These are phyloP conservation scores for Bombyx huttoni DNA, from an alignment of 2,888 invertebrate genomes.

Conservation along the genomic window DNA sequence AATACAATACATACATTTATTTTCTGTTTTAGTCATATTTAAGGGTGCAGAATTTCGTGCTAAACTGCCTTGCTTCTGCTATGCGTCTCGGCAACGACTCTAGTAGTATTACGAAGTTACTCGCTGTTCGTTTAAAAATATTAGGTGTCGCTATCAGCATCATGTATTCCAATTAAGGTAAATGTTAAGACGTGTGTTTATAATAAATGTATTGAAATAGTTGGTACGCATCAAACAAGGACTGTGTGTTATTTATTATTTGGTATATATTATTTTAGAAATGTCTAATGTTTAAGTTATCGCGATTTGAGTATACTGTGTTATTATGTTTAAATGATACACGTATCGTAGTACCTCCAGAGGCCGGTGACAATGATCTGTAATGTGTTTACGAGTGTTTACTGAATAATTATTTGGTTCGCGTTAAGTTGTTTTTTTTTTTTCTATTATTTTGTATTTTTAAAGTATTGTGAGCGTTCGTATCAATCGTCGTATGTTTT, in stretches of 20 bases:
- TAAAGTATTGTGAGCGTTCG: conserved; percentile 23
- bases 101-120: conserved; percentile 38
- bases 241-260: conserved; percentile 68
- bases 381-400: conserved; percentile 32
- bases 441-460: conserved; percentile 9
- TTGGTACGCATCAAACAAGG: conserved; percentile 60
- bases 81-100: conserved; percentile 57
- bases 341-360: conserved; percentile 32
- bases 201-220: conserved; percentile 50
- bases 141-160: conserved; percentile 53
- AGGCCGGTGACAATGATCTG: conserved; percentile 47
- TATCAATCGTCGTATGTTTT: conserved; percentile 32
- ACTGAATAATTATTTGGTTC: conserved; percentile 40
- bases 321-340: conserved; percentile 33
- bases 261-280: conserved; percentile 30
- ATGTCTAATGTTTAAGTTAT: conserved; percentile 58
- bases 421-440: conserved; percentile 2
- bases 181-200: conserved; percentile 54
- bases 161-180: conserved; percentile 66
- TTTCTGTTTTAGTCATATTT: conserved; percentile 52
- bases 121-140: conserved; percentile 39
- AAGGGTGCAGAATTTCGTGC: conserved; percentile 67
- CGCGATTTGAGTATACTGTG: conserved; percentile 35
- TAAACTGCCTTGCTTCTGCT: conserved; percentile 64
- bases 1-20: conserved; percentile 37